Evolutionary conservation across 2,888 invertebrate genomes (phyloP), one percentile per base, ranked within the genome.

Genomic region (Tinea pellionella): DNA sequence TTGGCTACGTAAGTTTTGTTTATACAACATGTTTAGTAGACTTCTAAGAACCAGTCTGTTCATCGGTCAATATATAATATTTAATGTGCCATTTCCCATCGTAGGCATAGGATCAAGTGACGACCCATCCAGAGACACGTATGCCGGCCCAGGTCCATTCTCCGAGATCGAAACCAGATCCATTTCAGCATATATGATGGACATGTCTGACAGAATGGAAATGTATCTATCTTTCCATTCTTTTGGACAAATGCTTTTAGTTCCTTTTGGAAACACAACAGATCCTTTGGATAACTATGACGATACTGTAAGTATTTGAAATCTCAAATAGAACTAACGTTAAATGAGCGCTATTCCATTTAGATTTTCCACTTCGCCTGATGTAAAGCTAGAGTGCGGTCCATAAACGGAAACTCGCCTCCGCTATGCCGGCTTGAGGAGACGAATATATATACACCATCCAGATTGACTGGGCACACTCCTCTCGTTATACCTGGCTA

Each of bases 161-260:
- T 91, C 90, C 0, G 91, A 91, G 66, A 77, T 76, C 0, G 91
- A 91, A 68, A 80, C 89, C 0, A 70, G 72, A 60, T 66, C 75
- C 0, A 64, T 82, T 11, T 67, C 74, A 0, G 68, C 71, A 63
- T 68, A 72, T 74, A 64, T 86, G 65, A 47, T 61, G 24, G 37
- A 71, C 60, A 62, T 78, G 67, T 62, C 68, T 59, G 15, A 66
- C 63, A 37, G 69, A 6, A 69, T 86, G 1, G 73, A 81, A 0
- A 68, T 88, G 59, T 90, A 90, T 64, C 68, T 90, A 0, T 83
- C 89, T 0, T 79, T 90, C 68, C 95, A 95, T 74, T 92, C 94
- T 0, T 95, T 88, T 66, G 90, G 92, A 0, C 93, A 95, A 67
- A 73, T 90, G 62, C 70, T 94, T 15, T 69, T 94, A 62, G 77